Conservation (phyloP, 2,888 invertebrate species). For the Xanthostigma xanthostigma region DNA sequence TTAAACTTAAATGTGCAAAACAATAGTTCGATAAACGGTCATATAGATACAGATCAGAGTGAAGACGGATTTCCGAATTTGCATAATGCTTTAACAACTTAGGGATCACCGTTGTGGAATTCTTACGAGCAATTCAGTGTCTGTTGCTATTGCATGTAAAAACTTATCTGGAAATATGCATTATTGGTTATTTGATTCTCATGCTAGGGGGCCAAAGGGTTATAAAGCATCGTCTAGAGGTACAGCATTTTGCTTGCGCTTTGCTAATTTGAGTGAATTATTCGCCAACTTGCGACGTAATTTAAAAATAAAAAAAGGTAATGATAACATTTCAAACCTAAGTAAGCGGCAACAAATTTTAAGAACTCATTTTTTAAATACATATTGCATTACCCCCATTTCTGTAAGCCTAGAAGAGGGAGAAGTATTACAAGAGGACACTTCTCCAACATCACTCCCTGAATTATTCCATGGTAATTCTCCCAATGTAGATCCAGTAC, state of each 20-base stretch:
- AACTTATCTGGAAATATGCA: too few relatives aligned
- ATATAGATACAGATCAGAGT: slow-evolving; percentile 8
- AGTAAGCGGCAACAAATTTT: too few relatives aligned
- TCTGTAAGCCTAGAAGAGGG: too few relatives aligned
- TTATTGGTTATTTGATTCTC: slow-evolving; percentile 4
- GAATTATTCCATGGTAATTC: too few relatives aligned
- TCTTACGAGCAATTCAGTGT: slow-evolving; percentile 3
- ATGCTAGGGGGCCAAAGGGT: slow-evolving; percentile 3
- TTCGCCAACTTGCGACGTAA: slow-evolving; percentile 3
- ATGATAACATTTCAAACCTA: too few relatives aligned
- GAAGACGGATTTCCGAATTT: slow-evolving; percentile 7
- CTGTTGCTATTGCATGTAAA: too few relatives aligned
- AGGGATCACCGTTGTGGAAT: slow-evolving; percentile 5
- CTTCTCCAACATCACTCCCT: too few relatives aligned
- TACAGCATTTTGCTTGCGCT: slow-evolving; percentile 5
- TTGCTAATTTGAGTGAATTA: slow-evolving; percentile 3
- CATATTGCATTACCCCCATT: too few relatives aligned
- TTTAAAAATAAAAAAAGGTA: slow-evolving; percentile 5
- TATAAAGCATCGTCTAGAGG: neutral
- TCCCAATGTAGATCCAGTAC: too few relatives aligned
- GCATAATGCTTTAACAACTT: slow-evolving; percentile 1
- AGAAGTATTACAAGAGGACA: too few relatives aligned
- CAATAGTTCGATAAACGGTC: slow-evolving; percentile 8
- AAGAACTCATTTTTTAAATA: too few relatives aligned
- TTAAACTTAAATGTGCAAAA: neutral